Percentiles rank a stretch among this genome's conserved stretches.
Conservation (phyloP, 1,140 invertebrate species). For the Trinorchestia longiramus region DNA sequence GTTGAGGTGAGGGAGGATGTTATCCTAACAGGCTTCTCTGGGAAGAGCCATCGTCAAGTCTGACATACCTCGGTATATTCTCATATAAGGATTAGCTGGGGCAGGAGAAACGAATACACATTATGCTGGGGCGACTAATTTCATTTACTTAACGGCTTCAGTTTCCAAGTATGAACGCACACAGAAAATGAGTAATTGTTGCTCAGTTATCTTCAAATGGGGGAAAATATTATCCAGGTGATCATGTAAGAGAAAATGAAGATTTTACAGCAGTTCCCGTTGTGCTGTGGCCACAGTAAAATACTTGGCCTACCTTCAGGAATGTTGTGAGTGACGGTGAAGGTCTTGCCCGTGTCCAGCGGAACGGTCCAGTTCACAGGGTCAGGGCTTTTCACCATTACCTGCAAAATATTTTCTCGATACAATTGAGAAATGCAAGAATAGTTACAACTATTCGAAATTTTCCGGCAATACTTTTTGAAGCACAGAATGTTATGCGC, state of each 20-base stretch:
- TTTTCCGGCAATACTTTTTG: background rate
- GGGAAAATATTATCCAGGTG: background rate
- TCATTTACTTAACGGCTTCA: background rate
- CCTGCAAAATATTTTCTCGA: background rate
- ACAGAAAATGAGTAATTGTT: background rate
- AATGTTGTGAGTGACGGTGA: conserved; percentile 91
- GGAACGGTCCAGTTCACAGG: conserved; percentile 92
- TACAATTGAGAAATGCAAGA: background rate
- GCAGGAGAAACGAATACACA: conserved; percentile 33
- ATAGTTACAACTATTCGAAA: background rate
- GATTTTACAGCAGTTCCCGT: background rate
- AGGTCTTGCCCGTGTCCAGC: conserved; percentile 90
- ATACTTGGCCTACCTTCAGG: conserved; percentile 76
- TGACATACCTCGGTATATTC: conserved; percentile 51
- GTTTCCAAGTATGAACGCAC: background rate
- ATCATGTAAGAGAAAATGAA: conserved; percentile 1
- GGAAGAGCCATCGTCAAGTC: conserved; percentile 44
- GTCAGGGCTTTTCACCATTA: conserved; percentile 67
- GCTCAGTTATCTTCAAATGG: background rate
- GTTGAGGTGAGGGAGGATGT: conserved; percentile 40
- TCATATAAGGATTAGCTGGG: conserved; percentile 54
- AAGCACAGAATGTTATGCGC: background rate
- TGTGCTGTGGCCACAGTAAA: background rate
- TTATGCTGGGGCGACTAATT: background rate
- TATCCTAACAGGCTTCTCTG: conserved; percentile 55